These are phyloP conservation scores for Bursaphelenchus okinawaensis DNA, from an alignment of 2,888 invertebrate species.

Conservation along the genomic window DNA sequence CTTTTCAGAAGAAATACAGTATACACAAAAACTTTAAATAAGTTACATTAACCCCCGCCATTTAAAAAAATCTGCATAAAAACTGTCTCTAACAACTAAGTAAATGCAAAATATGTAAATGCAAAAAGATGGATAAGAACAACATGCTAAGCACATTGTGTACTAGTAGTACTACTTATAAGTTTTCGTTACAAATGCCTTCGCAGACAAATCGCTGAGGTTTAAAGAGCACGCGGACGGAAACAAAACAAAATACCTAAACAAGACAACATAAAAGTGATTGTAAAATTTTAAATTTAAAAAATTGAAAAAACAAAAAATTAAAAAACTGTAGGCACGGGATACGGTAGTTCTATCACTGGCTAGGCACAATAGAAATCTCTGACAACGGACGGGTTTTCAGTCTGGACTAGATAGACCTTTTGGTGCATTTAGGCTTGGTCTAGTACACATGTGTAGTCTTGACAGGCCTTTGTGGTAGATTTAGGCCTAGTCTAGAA, in stretches of 20 bases:
- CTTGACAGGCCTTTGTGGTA: too few species aligned
- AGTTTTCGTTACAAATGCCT: not conserved
- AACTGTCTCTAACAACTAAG: too few species aligned
- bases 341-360: not conserved
- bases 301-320: not conserved
- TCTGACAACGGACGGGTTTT: not conserved
- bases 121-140: too few species aligned
- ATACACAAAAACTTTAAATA: too few species aligned
- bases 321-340: not conserved
- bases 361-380: not conserved
- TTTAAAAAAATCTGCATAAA: too few species aligned
- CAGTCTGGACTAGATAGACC: not conserved
- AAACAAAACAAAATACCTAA: not conserved
- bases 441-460: too few species aligned
- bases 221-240: not conserved
- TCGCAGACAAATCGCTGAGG: not conserved
- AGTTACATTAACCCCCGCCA: too few species aligned
- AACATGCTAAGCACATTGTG: too few species aligned
- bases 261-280: not conserved
- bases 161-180: too few species aligned
- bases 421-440: not conserved
- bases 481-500: not conserved
- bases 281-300: not conserved
- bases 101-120: too few species aligned
- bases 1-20: too few species aligned